Evolutionary conservation across 2,113 vertebrate species (phyloP), one percentile per base, ranked within the genome.

Genomic region (Megatriorchis doriae): DNA sequence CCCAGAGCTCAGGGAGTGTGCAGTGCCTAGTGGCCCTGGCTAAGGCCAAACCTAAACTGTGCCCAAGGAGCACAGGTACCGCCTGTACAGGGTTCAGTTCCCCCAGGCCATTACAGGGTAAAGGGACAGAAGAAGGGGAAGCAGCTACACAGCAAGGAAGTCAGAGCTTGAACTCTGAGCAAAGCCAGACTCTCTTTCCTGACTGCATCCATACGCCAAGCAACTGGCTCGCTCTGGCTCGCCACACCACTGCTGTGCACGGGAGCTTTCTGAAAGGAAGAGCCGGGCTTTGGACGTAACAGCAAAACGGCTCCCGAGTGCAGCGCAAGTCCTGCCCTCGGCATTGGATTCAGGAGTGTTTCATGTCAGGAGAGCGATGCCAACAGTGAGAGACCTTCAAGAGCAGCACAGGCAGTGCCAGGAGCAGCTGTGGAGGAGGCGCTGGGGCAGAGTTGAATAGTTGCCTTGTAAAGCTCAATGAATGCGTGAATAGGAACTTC

Each of bases 301-400:
- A 42, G 53, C 31, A 50, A 48, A 20, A 6, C 53, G 20, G 18
- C 72, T 42, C 61, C n/a, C 0, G 2, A 18, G n/a, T 5, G 5
- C 48, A 65, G 67, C 19, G 3, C 36, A 3, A 5, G 38, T 10
- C 16, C 16, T 16, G 40, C 18, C 19, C 50, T 45, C 9, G 5
- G 68, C n/a, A 2, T 2, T 20, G 31, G 18, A 1, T 31, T 47
- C n/a, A 23, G 0, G 1, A 22, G 34, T 3, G 4, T 31, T 34
- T 34, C 23, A 10, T 10, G 1, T 2, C 6, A 70, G 32, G 27
- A 43, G 31, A 11, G 5, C 0, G 3, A 11, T 11, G 11, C 22
- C 38, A 40, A 4, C 27, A 11, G 32, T 1, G 6, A 15, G 82
- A 17, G 77, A 4, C 27, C 23, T 8, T 10, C 4, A 8, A 0